Base-by-base conservation (phyloP, 2,797 vertebrate species). In the Phalanger gymnotis region DNA sequence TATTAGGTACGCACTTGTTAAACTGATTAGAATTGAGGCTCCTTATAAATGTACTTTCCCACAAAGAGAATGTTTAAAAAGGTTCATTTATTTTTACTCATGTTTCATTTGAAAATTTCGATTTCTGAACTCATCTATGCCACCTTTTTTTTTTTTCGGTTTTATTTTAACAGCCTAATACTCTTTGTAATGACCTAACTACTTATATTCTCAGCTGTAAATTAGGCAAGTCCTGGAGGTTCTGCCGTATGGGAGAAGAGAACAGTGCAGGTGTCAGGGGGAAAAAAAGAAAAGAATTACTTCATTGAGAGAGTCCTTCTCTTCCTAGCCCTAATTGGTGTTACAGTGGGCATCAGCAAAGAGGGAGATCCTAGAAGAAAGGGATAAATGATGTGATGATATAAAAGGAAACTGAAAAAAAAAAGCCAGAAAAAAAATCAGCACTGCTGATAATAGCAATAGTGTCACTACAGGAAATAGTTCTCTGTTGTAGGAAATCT, bases 271-370 rank as follows among this genome's bases (percentile, higher is more conserved):
- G 92, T 95, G 93, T 58, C 2, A 2, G 51, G 96, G 96, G 94
- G 66, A 92, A 34, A 31, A 54, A 54, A 53, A n/a, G n/a, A n/a
- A 66, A 56, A 95, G 91, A 92, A 87, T 61, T 61, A 90, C 73
- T 95, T 96, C 1, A 0, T 51, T 95, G 93, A 91, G 54, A 93
- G 92, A 53, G 91, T 95, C 94, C 93, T 53, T 55, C n/a, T 87
- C 58, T 94, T 96, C 94, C 92, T 94, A 93, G 55, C 92, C 94
- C 92, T 96, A 89, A 30, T 97, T 0, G 0, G 51, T 93, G 58
- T 97, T 97, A 66, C 52, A 66, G 0, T 95, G 56, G 97, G 92
- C 94, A 53, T 93, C 0, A 0, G 95, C 58, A 53, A 47, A 90
- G 96, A 95, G 93, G 66, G 73, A 92, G 91, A 94, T 4, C 95